Conservation (phyloP, 2,113 vertebrate genomes). For the Prochilodus magdalenae region DNA sequence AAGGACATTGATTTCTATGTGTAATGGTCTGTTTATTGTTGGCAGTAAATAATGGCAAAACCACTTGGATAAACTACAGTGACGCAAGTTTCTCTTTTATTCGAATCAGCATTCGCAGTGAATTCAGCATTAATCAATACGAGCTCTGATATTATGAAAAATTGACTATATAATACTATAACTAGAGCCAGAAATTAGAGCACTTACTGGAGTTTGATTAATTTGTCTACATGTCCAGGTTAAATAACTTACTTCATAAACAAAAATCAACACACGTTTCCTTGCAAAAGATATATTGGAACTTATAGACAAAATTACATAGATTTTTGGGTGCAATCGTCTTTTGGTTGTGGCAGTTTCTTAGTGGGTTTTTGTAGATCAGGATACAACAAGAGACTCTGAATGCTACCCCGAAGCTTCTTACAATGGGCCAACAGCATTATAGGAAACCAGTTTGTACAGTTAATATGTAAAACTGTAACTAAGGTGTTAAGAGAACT, state of each 20-base stretch:
- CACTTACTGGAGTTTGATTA: not conserved
- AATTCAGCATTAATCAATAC: not conserved
- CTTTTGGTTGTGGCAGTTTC: no score
- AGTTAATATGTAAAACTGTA: no score
- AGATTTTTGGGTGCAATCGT: no score
- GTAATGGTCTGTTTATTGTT: not conserved
- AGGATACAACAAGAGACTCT: no score
- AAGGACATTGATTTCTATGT: not conserved
- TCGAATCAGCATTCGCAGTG: not conserved
- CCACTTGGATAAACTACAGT: not conserved
- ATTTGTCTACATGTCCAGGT: not conserved
- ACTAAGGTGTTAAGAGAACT: no score
- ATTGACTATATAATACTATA: not conserved
- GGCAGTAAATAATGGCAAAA: no score
- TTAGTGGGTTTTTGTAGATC: no score
- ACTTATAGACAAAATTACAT: no score
- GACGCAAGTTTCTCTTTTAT: not conserved
- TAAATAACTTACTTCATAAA: not conserved
- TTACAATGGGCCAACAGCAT: no score
- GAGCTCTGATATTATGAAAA: not conserved
- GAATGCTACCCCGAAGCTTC: no score
- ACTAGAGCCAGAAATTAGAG: not conserved
- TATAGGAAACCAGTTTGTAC: no score
- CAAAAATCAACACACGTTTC: not conserved
- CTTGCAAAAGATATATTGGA: no score